Conservation (phyloP, 2,888 invertebrate genomes). For the Campoletis raptor region DNA sequence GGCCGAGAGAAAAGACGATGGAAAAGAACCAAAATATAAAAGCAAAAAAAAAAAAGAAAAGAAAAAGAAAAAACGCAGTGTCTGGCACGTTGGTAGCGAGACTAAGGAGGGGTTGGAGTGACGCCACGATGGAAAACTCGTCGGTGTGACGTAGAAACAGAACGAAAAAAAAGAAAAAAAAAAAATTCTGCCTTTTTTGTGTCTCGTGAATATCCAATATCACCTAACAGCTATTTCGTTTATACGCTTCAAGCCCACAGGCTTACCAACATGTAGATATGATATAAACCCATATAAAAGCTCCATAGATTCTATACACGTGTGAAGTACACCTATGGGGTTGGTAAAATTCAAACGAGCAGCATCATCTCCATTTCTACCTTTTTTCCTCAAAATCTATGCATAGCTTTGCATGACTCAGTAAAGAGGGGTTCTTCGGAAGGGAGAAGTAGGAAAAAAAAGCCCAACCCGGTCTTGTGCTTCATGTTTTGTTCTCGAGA, state of each 20-base stretch:
- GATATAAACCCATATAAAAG: constrained; percentile 37
- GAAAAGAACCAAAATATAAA: constrained; percentile 18
- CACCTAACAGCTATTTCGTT: constrained; percentile 83
- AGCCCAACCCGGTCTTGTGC: neutral
- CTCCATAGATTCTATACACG: constrained; percentile 44
- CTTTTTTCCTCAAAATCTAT: constrained; percentile 74
- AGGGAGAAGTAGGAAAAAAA: neutral
- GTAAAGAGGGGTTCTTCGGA: constrained; percentile 33
- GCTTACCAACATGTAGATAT: constrained; percentile 41
- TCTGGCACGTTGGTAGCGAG: constrained; percentile 51
- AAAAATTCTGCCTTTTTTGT: constrained; percentile 44
- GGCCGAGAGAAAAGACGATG: constrained; percentile 44
- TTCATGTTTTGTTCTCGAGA: constrained; percentile 10
- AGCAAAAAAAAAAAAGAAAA: constrained; percentile 33
- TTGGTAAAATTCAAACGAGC: constrained; percentile 26
- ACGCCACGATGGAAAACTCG: constrained; percentile 49
- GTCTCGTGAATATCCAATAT: constrained; percentile 78
- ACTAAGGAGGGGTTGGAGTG: constrained; percentile 28
- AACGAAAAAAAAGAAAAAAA: neutral
- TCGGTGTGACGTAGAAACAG: constrained; percentile 53
- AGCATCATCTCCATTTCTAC: constrained; percentile 15
- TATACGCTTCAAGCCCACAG: constrained; percentile 73
- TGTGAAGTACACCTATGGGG: constrained; percentile 34
- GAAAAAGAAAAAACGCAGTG: constrained; percentile 25
- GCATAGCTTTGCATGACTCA: constrained; percentile 75